Evolutionary conservation across 2,888 invertebrate species (phyloP).

Genomic region (Dolomedes plantarius): DNA sequence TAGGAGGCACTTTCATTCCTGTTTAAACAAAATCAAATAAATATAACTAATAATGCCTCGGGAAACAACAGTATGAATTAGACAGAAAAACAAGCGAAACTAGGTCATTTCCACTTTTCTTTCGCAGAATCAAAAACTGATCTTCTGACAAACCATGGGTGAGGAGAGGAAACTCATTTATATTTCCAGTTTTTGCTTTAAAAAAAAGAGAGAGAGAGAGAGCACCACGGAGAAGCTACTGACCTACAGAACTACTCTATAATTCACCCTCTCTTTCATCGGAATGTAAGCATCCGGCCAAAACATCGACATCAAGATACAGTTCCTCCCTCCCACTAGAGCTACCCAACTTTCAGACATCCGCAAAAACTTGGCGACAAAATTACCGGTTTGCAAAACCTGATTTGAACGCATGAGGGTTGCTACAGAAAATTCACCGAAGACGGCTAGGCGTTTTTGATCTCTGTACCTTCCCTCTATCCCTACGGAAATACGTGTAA

Average conservation of each 20-base stretch:
- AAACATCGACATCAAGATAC: constrained; percentile 53
- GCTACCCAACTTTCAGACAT: not conserved
- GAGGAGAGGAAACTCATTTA: not conserved
- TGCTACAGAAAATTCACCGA: not conserved
- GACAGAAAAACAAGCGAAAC: too few relatives aligned
- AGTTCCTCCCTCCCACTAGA: constrained; percentile 13
- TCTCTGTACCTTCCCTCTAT: too few relatives aligned
- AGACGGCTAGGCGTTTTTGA: not conserved
- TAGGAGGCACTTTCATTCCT: too few relatives aligned
- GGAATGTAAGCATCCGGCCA: constrained; percentile 44
- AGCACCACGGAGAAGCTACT: constrained; percentile 38
- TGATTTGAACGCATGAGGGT: constrained; percentile 29
- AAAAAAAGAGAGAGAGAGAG: not conserved
- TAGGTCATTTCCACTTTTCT: too few relatives aligned
- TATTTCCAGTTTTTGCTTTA: not conserved
- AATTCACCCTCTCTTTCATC: constrained; percentile 37
- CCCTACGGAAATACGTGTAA: too few relatives aligned
- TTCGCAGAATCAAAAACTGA: too few relatives aligned
- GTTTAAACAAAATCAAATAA: too few relatives aligned
- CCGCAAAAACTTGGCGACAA: constrained; percentile 7
- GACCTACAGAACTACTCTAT: constrained; percentile 58
- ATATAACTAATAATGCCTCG: too few relatives aligned
- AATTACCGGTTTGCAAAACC: constrained; percentile 35
- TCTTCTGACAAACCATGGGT: too few relatives aligned
- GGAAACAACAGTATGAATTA: too few relatives aligned